Evolutionary conservation across 1,140 invertebrate species (phyloP).

Genomic region (Aphelenchoides fujianensis): DNA sequence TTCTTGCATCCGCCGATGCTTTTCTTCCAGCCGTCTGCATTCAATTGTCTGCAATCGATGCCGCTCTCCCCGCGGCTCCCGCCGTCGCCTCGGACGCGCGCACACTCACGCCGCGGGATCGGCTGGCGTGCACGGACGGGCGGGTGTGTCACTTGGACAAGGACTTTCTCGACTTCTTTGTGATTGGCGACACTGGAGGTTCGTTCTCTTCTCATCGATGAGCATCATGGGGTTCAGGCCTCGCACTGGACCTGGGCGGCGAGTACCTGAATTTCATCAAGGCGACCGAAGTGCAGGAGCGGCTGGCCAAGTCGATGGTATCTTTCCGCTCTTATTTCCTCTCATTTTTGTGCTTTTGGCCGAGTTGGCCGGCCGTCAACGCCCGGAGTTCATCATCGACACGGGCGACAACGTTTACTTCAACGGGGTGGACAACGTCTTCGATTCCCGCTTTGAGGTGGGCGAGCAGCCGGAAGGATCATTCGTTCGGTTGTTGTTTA

Average conservation of each 20-base stretch:
- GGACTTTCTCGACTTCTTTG: conserved; percentile 39
- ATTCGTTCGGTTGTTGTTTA: conserved; percentile 1
- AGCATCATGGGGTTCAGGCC: background rate
- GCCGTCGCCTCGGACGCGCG: too few relatives aligned
- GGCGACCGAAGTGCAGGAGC: conserved; percentile 31
- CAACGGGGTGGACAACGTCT: conserved; percentile 40
- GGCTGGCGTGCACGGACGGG: conserved; percentile 24
- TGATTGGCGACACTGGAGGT: conserved; percentile 59
- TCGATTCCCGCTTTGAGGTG: conserved; percentile 44
- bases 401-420: conserved; percentile 50
- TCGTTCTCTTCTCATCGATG: too few relatives aligned
- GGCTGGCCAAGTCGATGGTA: conserved; percentile 31
- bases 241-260: conserved; percentile 7
- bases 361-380: conserved; percentile 23
- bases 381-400: conserved; percentile 42
- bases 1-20: too few relatives aligned
- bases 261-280: conserved; percentile 19
- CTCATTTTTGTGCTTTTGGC: too few relatives aligned
- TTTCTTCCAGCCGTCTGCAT: too few relatives aligned
- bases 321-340: too few relatives aligned
- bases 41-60: too few relatives aligned
- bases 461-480: background rate
- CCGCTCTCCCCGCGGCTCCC: too few relatives aligned
- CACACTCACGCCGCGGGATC: conserved; percentile 23
- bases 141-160: conserved; percentile 23